phyloP scores from a whole-genome alignment of 2,797 vertebrate genomes.

The Melanotaenia trifasciata region DNA sequence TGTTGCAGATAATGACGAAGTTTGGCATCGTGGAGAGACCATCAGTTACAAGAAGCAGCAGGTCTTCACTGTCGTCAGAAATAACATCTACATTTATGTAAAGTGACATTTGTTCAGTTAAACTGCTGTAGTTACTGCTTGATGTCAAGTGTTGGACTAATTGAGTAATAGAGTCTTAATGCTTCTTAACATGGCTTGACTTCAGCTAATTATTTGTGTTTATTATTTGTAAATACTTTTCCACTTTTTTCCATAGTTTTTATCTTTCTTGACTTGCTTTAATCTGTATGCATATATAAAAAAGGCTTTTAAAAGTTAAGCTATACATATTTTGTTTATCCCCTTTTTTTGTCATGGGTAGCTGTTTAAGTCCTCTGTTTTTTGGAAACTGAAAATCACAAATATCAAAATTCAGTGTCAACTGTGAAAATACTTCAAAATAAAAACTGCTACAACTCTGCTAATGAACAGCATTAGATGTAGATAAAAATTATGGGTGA shows the following conservation, averaged over 20 bases:
- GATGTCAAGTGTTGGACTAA: neutral
- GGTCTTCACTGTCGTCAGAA: slow-evolving; percentile 74
- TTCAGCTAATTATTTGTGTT: neutral
- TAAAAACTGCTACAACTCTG: neutral
- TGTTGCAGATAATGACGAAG: slow-evolving; percentile 57
- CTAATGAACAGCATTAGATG: neutral
- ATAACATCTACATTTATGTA: slow-evolving; percentile 72
- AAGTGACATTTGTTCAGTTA: slow-evolving; percentile 15
- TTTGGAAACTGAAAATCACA: neutral
- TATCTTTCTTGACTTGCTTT: neutral
- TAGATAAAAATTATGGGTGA: neutral
- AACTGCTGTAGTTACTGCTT: neutral
- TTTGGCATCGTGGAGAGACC: slow-evolving; percentile 29
- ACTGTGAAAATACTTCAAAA: slow-evolving; percentile 18
- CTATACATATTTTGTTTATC: neutral
- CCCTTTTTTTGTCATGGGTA: neutral
- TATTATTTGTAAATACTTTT: neutral
- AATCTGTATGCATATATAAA: neutral
- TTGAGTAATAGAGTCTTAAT: neutral
- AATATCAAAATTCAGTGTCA: neutral
- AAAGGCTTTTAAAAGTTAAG: neutral
- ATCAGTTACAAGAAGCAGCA: slow-evolving; percentile 44
- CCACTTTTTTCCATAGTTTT: neutral
- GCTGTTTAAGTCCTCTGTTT: neutral
- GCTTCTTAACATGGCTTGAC: neutral